phyloP scores from a whole-genome alignment of 2,888 invertebrate genomes.

The Torymus texanus region DNA sequence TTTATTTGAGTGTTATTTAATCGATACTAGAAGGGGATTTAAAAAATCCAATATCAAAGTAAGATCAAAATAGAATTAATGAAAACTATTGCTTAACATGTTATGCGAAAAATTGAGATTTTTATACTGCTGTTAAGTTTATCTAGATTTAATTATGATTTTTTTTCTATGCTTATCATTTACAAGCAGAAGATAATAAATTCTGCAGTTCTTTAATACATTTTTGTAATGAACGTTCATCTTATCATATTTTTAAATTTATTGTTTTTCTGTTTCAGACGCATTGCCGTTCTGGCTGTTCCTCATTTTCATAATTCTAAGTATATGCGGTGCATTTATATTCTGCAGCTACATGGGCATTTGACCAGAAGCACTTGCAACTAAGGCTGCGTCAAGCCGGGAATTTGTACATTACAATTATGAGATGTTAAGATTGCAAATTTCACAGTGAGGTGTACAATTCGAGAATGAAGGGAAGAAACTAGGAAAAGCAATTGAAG shows the following conservation, averaged over 20 bases:
- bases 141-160: too few relatives aligned
- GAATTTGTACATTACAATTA: conserved; percentile 49
- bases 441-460: conserved; percentile 31
- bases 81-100: too few relatives aligned
- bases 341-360: conserved; percentile 90
- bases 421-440: conserved; percentile 12
- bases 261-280: conserved; percentile 81
- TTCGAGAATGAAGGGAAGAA: conserved; percentile 5
- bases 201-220: too few relatives aligned
- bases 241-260: conserved; percentile 33
- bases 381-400: conserved; percentile 4
- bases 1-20: too few relatives aligned
- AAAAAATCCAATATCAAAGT: too few relatives aligned
- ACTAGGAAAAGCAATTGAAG: conserved; percentile 33
- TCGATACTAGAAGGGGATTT: too few relatives aligned
- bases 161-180: too few relatives aligned
- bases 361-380: conserved; percentile 64
- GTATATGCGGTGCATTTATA: conserved; percentile 86
- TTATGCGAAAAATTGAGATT: too few relatives aligned
- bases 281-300: conserved; percentile 90
- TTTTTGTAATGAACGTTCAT: too few relatives aligned
- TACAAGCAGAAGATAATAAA: too few relatives aligned
- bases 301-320: conserved; percentile 83
- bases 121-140: too few relatives aligned
- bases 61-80: too few relatives aligned